Evolutionary conservation across 2,888 invertebrate genomes (phyloP).

Genomic region (Odontothrips loti): DNA sequence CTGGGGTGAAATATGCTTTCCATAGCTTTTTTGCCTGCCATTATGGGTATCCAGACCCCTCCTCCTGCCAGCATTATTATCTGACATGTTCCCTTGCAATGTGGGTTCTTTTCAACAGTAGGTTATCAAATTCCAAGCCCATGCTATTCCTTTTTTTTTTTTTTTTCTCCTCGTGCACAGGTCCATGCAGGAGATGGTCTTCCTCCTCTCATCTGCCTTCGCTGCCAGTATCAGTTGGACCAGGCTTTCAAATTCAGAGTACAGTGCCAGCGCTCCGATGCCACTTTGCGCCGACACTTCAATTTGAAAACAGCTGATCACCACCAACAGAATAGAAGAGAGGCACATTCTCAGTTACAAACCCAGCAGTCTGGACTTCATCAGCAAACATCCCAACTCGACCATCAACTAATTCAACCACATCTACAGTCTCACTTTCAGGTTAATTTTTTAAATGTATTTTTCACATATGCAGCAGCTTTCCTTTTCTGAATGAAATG

Average conservation of each 20-base stretch:
- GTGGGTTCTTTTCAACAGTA: background rate
- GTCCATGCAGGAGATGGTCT: slow-evolving; percentile 20
- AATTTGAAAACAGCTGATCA: background rate
- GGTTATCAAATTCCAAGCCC: background rate
- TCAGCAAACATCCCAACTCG: background rate
- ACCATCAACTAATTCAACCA: background rate
- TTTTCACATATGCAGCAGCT: background rate
- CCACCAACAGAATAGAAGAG: background rate
- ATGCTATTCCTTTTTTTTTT: background rate
- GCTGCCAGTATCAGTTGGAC: slow-evolving; percentile 2
- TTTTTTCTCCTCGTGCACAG: background rate
- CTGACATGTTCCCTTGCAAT: background rate
- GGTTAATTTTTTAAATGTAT: background rate
- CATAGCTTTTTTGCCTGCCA: background rate
- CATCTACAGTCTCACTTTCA: background rate
- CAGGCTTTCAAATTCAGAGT: slow-evolving; percentile 4
- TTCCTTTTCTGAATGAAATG: background rate
- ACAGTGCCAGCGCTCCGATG: background rate
- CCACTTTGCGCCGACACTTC: background rate
- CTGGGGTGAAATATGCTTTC: background rate
- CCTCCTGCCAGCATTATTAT: background rate
- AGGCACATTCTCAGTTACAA: background rate
- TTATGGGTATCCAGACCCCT: slow-evolving; percentile 18
- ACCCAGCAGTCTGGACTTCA: background rate
- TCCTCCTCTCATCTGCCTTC: slow-evolving; percentile 9